Evolutionary conservation across 2,888 invertebrate species (phyloP).

Genomic region (Desoria tigrina): DNA sequence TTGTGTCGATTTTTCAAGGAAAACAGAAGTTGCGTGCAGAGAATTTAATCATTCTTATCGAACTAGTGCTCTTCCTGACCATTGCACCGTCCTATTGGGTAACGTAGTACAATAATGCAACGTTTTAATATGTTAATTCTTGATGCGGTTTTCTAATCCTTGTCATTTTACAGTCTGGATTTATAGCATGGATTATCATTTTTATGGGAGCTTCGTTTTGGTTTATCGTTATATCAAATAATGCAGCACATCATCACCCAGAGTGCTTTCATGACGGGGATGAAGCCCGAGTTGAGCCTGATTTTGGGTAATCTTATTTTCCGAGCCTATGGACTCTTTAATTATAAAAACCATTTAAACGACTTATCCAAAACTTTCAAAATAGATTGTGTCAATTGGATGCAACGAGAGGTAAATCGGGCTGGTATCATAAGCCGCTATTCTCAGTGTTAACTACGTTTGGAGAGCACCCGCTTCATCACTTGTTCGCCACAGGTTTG

Average conservation of each 20-base stretch:
- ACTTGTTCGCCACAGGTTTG: constrained; percentile 74
- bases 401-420: constrained; percentile 70
- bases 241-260: constrained; percentile 78
- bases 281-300: constrained; percentile 49
- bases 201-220: constrained; percentile 37
- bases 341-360: too few species aligned
- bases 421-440: constrained; percentile 60
- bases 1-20: constrained; percentile 28
- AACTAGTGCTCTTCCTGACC: constrained; percentile 31
- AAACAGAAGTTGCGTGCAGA: constrained; percentile 28
- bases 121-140: too few species aligned
- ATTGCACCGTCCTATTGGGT: constrained; percentile 34
- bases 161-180: constrained; percentile 11
- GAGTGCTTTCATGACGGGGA: constrained; percentile 57
- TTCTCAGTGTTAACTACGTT: constrained; percentile 61
- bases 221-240: constrained; percentile 67
- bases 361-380: neutral
- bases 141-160: too few species aligned
- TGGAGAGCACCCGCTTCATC: constrained; percentile 67
- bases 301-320: constrained; percentile 55
- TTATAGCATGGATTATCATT: constrained; percentile 42
- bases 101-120: too few species aligned
- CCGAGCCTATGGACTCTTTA: too few species aligned
- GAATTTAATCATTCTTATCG: constrained; percentile 34
- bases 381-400: constrained; percentile 70